Conservation (phyloP, 2,888 invertebrate genomes). For the Anticlea derivata region DNA sequence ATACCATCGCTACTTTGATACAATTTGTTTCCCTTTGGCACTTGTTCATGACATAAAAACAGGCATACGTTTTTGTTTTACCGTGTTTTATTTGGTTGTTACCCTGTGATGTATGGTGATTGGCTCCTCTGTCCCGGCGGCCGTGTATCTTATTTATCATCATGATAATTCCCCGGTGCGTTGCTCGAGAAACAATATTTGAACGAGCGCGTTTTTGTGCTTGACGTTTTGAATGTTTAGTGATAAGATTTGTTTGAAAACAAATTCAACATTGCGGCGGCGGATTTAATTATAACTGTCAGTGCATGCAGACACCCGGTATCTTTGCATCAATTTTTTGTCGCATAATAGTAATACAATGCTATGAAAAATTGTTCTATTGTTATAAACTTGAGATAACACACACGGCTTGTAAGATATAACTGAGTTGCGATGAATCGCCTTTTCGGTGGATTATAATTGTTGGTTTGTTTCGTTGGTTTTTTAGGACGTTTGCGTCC, state of each 20-base stretch:
- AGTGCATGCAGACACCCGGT: slow-evolving; percentile 50
- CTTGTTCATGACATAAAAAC: slow-evolving; percentile 68
- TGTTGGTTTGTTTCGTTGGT: slow-evolving; percentile 50
- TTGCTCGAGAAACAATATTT: slow-evolving; percentile 73
- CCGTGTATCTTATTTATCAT: slow-evolving; percentile 80
- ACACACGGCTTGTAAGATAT: slow-evolving; percentile 61
- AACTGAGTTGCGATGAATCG: slow-evolving; percentile 69
- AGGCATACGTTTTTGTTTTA: slow-evolving; percentile 72
- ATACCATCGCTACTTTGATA: slow-evolving; percentile 80
- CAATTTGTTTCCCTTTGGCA: slow-evolving; percentile 81
- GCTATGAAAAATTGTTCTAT: slow-evolving; percentile 66
- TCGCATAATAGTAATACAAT: slow-evolving; percentile 52
- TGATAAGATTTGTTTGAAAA: slow-evolving; percentile 72
- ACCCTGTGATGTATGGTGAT: slow-evolving; percentile 82
- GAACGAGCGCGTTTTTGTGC: slow-evolving; percentile 60
- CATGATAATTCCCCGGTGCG: slow-evolving; percentile 74
- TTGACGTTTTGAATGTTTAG: slow-evolving; percentile 69
- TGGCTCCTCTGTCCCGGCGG: slow-evolving; percentile 76
- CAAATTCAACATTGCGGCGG: slow-evolving; percentile 66
- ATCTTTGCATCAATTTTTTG: slow-evolving; percentile 65
- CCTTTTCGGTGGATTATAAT: slow-evolving; percentile 59
- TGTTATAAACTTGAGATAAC: slow-evolving; percentile 68
- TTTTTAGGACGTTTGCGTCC: slow-evolving; percentile 65
- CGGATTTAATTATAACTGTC: slow-evolving; percentile 70
- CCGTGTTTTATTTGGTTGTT: slow-evolving; percentile 73